Evolutionary conservation across 2,797 vertebrate genomes (phyloP), one percentile per base, ranked within the genome.

Genomic region (Telmatherina bonti): DNA sequence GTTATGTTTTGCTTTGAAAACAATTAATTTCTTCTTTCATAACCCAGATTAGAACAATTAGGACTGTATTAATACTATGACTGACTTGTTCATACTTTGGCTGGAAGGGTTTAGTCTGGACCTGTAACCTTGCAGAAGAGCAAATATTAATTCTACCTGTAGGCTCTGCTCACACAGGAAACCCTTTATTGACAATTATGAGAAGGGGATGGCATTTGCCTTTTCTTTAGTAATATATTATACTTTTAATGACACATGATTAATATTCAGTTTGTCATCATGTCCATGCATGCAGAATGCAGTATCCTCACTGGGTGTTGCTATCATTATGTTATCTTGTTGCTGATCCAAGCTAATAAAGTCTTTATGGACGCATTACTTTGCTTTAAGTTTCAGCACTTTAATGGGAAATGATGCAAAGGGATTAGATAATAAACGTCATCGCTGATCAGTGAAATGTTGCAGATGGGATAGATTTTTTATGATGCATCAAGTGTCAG

Each of bases 221-320:
- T 56, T 7, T 15, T 4, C 47, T 57, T 61, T 24, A 22, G 16
- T 7, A 33, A 27, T 29, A 47, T 22, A 6, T 0, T 38, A 35
- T 33, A 43, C 26, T 63, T 41, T 45, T 5, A 24, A 2, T 45
- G 0, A 52, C 31, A 6, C 2, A n/a, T 7, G 13, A 16, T 9
- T 38, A 43, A 36, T 58, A 31, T 81, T 62, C 64, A 30, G 49
- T 65, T 35, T 33, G n/a, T 9, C 31, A 13, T 51, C 43, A 45
- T 41, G n/a, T 6, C 11, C 47, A 27, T 9, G 18, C 4, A 33
- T 49, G 47, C 18, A 36, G 1, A 69, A n/a, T 3, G 13, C 2
- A 13, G 4, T 13, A 43, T 18, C 26, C 22, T 61, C 8, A 29
- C 5, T 5, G 1, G 8, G 15, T n/a, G 5, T 5, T 29, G 13